A percentile compares a stretch with the other conserved stretches of the same genome.
Evolutionary conservation across 1,140 invertebrate species (phyloP).

Genomic region (Formica exsecta): DNA sequence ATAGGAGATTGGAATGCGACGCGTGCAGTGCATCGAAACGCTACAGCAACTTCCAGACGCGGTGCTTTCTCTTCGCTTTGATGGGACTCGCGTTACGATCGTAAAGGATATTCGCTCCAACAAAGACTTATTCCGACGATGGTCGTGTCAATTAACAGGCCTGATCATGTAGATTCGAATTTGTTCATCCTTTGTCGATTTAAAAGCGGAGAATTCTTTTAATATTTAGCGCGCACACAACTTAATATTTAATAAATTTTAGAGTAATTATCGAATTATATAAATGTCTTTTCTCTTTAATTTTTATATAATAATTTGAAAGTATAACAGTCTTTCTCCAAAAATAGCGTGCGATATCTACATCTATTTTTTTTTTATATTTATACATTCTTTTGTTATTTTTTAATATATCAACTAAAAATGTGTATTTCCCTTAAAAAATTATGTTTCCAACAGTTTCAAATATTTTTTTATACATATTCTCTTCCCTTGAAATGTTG

Average conservation of each 20-base stretch:
- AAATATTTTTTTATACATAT: background rate
- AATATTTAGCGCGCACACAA: background rate
- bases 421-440: background rate
- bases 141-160: constrained; percentile 29
- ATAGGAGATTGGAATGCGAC: constrained; percentile 63
- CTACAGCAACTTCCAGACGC: constrained; percentile 16
- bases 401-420: background rate
- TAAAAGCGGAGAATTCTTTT: background rate
- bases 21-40: constrained; percentile 31
- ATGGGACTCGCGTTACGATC: constrained; percentile 28
- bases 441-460: background rate
- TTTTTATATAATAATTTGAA: background rate
- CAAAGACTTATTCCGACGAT: constrained; percentile 26
- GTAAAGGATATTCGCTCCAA: constrained; percentile 26
- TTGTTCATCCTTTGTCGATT: background rate
- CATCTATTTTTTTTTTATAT: background rate
- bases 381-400: background rate
- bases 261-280: background rate
- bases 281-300: background rate
- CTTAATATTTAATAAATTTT: background rate
- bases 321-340: background rate
- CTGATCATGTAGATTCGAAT: background rate
- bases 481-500: background rate
- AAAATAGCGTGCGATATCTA: background rate
- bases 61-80: constrained; percentile 54